Percentiles rank a stretch among this genome's conserved stretches.
phyloP scores from a whole-genome alignment of 2,888 invertebrate species.

The Tenthredo livida region DNA sequence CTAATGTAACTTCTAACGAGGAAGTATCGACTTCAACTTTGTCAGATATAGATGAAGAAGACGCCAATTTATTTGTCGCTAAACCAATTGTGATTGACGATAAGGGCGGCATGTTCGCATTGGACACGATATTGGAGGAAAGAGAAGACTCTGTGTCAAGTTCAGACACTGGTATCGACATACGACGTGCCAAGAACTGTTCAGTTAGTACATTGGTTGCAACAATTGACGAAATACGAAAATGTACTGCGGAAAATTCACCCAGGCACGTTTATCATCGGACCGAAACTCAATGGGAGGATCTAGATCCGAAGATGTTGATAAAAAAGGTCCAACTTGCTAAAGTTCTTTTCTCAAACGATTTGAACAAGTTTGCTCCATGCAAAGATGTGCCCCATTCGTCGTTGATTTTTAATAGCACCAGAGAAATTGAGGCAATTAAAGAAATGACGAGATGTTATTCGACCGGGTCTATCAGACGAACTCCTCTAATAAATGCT shows the following conservation, averaged over 20 bases:
- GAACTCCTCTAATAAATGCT: conserved; percentile 70
- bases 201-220: conserved; percentile 83
- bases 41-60: conserved; percentile 64
- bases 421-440: conserved; percentile 56
- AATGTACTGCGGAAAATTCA: conserved; percentile 81
- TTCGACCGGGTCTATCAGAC: conserved; percentile 64
- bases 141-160: conserved; percentile 77
- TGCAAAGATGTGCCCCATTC: conserved; percentile 24
- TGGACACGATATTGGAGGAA: conserved; percentile 79
- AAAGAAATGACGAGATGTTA: conserved; percentile 64
- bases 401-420: conserved; percentile 38
- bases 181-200: conserved; percentile 65
- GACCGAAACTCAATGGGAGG: conserved; percentile 79
- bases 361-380: conserved; percentile 60
- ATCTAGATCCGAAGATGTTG: conserved; percentile 64
- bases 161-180: conserved; percentile 75
- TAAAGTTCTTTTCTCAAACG: conserved; percentile 66
- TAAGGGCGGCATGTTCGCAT: conserved; percentile 79
- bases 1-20: conserved; percentile 59
- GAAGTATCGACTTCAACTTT: conserved; percentile 53
- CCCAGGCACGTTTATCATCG: conserved; percentile 81
- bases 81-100: conserved; percentile 81
- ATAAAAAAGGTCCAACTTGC: conserved; percentile 64
- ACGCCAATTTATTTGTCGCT: conserved; percentile 78
- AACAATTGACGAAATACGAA: conserved; percentile 83